Percentiles rank a stretch among this genome's conserved stretches.
These are phyloP conservation scores for Leptinotarsa juncta DNA, from an alignment of 2,888 invertebrate species.

Conservation along the genomic window DNA sequence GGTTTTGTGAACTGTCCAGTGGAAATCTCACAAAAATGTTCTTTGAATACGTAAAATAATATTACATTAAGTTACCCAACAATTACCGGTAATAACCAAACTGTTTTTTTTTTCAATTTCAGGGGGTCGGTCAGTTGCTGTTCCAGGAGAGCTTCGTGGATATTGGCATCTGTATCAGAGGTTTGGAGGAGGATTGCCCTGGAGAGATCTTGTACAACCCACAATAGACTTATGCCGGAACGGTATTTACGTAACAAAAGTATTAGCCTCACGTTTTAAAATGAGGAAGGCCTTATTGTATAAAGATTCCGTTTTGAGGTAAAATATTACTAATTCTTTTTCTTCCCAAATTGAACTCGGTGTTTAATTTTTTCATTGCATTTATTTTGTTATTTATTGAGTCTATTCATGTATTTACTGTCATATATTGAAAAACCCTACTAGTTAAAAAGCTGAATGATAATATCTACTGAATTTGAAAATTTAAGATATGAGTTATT, in stretches of 20 bases:
- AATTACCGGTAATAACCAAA: not conserved
- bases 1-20: no score
- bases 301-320: conserved; percentile 45
- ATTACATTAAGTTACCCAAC: not conserved
- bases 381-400: no score
- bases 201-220: conserved; percentile 83
- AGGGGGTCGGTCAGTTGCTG: conserved; percentile 67
- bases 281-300: conserved; percentile 41
- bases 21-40: no score
- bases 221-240: conserved; percentile 79
- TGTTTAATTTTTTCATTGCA: no score
- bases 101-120: not conserved
- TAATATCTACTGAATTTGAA: no score
- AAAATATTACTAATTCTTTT: not conserved
- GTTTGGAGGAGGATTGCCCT: conserved; percentile 77
- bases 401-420: no score
- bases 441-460: no score
- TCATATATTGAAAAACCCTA: no score
- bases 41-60: no score
- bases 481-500: no score
- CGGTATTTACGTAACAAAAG: conserved; percentile 76
- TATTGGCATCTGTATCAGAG: conserved; percentile 80
- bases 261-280: conserved; percentile 53
- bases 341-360: not conserved
- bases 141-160: conserved; percentile 91